These are phyloP conservation scores for Ciconia boyciana DNA, from an alignment of 2,113 vertebrate genomes.

Conservation along the genomic window DNA sequence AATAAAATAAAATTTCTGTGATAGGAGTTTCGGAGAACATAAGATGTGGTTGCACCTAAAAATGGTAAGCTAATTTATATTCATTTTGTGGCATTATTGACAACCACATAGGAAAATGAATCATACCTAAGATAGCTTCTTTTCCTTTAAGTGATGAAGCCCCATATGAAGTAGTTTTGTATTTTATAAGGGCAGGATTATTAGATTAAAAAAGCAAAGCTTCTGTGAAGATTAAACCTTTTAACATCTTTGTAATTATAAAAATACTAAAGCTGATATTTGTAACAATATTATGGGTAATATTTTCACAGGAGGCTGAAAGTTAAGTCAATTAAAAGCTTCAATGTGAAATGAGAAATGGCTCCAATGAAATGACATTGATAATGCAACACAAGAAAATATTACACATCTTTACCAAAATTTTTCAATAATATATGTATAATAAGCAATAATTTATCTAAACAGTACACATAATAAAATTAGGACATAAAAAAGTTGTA, in stretches of 20 bases:
- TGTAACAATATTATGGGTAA: background rate
- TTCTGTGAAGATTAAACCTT: background rate
- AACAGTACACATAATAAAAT: background rate
- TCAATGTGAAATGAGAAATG: background rate
- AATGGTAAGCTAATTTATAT: background rate
- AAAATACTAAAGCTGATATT: background rate
- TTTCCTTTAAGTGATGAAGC: background rate
- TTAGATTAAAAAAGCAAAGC: background rate
- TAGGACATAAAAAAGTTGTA: background rate
- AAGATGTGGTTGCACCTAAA: background rate
- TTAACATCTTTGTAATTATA: background rate
- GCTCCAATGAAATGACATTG: background rate
- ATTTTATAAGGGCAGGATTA: background rate
- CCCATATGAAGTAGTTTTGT: background rate
- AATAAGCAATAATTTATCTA: background rate
- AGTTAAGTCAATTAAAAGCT: background rate
- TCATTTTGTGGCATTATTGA: background rate
- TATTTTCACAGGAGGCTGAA: background rate
- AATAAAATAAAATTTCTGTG: background rate
- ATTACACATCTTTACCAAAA: background rate
- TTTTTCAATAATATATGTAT: background rate
- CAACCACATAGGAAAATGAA: background rate
- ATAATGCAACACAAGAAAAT: background rate
- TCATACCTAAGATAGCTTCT: background rate
- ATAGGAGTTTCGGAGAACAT: background rate